Evolutionary conservation across 1,140 invertebrate species (phyloP).

Genomic region (Odontomachus brunneus): DNA sequence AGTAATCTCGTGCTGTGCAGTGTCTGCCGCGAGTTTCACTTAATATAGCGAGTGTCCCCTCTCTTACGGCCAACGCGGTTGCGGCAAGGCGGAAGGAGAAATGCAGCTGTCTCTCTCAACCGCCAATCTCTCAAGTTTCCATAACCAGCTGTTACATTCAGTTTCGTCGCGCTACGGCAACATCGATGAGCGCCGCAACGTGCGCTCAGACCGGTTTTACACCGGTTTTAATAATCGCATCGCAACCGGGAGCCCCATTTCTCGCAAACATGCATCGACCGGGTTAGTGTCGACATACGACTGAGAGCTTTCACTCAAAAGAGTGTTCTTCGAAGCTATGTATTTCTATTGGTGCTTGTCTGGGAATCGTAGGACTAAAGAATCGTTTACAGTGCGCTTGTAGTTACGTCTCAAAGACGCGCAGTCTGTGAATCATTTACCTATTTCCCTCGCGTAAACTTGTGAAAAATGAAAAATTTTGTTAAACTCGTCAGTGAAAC

Average conservation of each 20-base stretch:
- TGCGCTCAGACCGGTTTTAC: neutral
- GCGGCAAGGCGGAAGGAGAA: conserved; percentile 16
- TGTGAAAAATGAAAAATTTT: too few species aligned
- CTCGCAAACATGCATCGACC: neutral
- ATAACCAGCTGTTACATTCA: conserved; percentile 1
- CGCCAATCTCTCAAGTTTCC: conserved; percentile 14
- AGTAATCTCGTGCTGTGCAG: neutral
- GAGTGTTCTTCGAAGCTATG: neutral
- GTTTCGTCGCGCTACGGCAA: neutral
- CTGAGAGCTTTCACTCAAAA: conserved; percentile 5
- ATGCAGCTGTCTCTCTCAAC: neutral
- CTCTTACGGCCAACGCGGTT: neutral
- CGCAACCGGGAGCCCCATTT: neutral
- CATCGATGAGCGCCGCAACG: neutral
- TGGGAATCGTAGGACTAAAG: too few species aligned
- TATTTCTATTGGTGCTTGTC: neutral
- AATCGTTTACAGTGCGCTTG: too few species aligned
- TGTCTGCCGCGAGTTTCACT: neutral
- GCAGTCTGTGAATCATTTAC: too few species aligned
- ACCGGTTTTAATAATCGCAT: neutral
- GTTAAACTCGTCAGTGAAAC: too few species aligned
- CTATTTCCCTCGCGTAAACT: too few species aligned
- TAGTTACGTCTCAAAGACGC: too few species aligned
- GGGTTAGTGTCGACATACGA: neutral
- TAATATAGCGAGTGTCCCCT: conserved; percentile 5